These are phyloP conservation scores for Volucella bombylans DNA, from an alignment of 2,888 invertebrate genomes.

Conservation along the genomic window DNA sequence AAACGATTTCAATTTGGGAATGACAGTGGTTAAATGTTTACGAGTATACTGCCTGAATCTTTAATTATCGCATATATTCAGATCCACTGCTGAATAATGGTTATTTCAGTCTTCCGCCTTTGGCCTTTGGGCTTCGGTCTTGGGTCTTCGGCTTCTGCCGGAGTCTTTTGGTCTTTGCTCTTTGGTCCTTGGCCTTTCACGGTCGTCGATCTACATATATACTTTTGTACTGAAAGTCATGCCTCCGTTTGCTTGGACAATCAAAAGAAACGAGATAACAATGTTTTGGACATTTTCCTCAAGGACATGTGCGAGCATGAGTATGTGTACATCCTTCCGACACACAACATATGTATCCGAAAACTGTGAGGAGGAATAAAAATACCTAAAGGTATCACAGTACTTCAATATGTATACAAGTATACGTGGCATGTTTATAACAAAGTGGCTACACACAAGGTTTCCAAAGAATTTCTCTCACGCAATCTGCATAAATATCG, in stretches of 20 bases:
- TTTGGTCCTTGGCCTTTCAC: too few species aligned
- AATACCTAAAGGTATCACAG: constrained; percentile 20
- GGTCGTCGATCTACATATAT: too few species aligned
- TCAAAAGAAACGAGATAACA: constrained; percentile 55
- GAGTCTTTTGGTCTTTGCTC: neutral
- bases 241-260: constrained; percentile 51
- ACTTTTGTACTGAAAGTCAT: constrained; percentile 24
- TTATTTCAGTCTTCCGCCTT: constrained; percentile 10
- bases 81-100: constrained; percentile 28
- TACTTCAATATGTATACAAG: too few species aligned
- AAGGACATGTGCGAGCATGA: neutral
- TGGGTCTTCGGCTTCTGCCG: too few species aligned
- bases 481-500: constrained; percentile 68
- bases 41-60: constrained; percentile 41
- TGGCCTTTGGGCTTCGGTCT: neutral
- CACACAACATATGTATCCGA: neutral
- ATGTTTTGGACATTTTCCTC: constrained; percentile 28
- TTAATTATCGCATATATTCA: constrained; percentile 52
- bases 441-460: constrained; percentile 27
- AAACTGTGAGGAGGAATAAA: neutral
- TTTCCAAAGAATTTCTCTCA: constrained; percentile 59
- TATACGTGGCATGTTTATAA: neutral
- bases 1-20: constrained; percentile 58
- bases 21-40: constrained; percentile 55
- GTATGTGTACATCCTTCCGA: neutral